phyloP scores from a whole-genome alignment of 2,113 vertebrate genomes.

The Rhea pennata region DNA sequence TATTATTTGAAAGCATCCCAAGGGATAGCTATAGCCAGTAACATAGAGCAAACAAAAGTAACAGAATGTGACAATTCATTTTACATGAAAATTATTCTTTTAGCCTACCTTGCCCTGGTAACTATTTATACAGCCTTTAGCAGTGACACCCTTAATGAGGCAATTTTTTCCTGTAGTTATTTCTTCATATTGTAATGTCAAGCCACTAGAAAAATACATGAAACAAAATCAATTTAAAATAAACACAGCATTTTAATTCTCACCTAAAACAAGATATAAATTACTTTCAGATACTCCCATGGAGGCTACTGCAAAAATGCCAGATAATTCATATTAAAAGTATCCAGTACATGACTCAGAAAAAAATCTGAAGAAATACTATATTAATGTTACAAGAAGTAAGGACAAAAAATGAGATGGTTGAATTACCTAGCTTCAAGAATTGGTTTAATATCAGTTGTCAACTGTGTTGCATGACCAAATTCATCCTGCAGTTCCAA shows the following conservation, averaged over 20 bases:
- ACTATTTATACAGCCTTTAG: slow-evolving; percentile 79
- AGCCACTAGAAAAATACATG: slow-evolving; percentile 74
- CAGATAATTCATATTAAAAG: not conserved
- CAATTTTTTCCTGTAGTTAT: slow-evolving; percentile 68
- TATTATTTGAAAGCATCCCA: not conserved
- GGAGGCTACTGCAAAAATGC: not conserved
- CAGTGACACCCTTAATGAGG: slow-evolving; percentile 82
- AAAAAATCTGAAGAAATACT: not conserved
- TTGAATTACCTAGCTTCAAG: slow-evolving; percentile 83
- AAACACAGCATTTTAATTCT: not conserved
- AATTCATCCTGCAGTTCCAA: slow-evolving; percentile 86
- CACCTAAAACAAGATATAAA: not conserved
- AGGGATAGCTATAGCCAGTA: not conserved
- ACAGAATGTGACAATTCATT: not conserved
- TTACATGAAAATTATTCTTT: not conserved
- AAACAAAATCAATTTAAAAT: not conserved
- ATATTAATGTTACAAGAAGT: not conserved
- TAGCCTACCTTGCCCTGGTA: slow-evolving; percentile 85
- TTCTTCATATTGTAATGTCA: slow-evolving; percentile 80
- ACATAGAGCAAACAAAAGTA: not conserved
- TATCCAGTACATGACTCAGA: not conserved
- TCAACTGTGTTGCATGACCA: slow-evolving; percentile 77
- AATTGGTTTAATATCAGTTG: slow-evolving; percentile 74
- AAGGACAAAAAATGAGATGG: not conserved
- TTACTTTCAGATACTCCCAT: not conserved